phyloP scores from a whole-genome alignment of 2,888 invertebrate species.

The Spilosoma lubricipeda region DNA sequence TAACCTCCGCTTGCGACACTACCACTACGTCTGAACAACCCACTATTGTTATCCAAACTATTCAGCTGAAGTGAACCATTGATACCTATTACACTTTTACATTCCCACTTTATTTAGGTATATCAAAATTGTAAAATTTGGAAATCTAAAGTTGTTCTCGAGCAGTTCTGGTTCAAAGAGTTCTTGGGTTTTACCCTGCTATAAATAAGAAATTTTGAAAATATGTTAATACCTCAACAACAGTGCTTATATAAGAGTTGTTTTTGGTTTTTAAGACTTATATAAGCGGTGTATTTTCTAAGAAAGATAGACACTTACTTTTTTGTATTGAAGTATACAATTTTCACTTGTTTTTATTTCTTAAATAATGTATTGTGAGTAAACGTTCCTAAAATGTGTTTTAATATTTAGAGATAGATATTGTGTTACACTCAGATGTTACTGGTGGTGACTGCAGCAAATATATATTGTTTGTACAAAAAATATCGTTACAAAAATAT shows the following conservation, averaged over 20 bases:
- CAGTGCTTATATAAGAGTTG: too few species aligned
- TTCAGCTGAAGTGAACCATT: background rate
- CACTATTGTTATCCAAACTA: slow-evolving; percentile 18
- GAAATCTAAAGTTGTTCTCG: background rate
- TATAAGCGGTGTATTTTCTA: background rate
- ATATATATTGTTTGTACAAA: slow-evolving; percentile 14
- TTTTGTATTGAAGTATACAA: background rate
- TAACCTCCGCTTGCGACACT: slow-evolving; percentile 29
- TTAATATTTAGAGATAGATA: background rate
- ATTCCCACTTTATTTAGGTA: background rate
- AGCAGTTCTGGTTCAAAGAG: background rate
- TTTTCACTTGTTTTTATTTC: background rate
- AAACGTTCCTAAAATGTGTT: background rate
- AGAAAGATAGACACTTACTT: background rate
- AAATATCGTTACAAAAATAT: slow-evolving; percentile 40
- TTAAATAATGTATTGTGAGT: background rate
- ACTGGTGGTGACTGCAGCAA: background rate
- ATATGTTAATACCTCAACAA: background rate
- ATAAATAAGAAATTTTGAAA: background rate
- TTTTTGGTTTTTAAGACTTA: background rate
- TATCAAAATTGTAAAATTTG: background rate
- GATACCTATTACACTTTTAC: background rate
- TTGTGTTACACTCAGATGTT: background rate
- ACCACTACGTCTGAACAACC: slow-evolving; percentile 6
- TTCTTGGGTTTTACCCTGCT: background rate